Base-by-base conservation (phyloP, 2,888 invertebrate genomes). In the Apeira syringaria region DNA sequence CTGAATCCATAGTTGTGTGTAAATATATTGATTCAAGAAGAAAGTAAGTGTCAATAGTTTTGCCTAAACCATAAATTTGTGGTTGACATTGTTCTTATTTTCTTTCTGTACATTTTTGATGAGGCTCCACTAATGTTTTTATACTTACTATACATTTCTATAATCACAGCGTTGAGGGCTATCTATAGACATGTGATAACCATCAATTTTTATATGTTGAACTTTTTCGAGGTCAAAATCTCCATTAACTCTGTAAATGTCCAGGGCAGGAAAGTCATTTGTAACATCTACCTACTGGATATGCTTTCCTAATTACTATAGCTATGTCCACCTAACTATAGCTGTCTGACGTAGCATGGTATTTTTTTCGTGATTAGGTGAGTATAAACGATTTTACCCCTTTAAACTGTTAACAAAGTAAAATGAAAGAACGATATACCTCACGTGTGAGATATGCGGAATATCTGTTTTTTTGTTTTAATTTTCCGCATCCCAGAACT, bases 111-210 rank as follows among this genome's bases (percentile, higher is more conserved):
- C n/a, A 15, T 20, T 20, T 7, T 27, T 27, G 12, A 11, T 7
- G 13, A 13, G 53, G 52, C 55, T 38, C 28, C 45, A 50, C 27
- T 32, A 37, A 43, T 43, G 43, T 52, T 20, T 53, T 59, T 4
- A n/a, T n/a, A n/a, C n/a, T n/a, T n/a, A n/a, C 59, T 58, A 56
- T 50, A 64, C 59, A 54, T 61, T 55, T 47, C 61, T 61, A 59
- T 70, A 70, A 76, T 69, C 53, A 73, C 53, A 64, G 62, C 59
- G 58, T 59, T 65, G 51, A 50, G 42, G 41, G 45, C 35, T 42
- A 42, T 42, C 45, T 27, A 27, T 29, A 43, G 48, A 47, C 59
- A 45, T 40, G 25, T 55, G 58, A 50, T 69, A 66, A 68, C 55
- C 46, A 59, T 46, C 38, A 57, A 51, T 60, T 59, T 60, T 24